Base-by-base conservation (phyloP, 2,888 invertebrate genomes). In the Syritta pipiens region DNA sequence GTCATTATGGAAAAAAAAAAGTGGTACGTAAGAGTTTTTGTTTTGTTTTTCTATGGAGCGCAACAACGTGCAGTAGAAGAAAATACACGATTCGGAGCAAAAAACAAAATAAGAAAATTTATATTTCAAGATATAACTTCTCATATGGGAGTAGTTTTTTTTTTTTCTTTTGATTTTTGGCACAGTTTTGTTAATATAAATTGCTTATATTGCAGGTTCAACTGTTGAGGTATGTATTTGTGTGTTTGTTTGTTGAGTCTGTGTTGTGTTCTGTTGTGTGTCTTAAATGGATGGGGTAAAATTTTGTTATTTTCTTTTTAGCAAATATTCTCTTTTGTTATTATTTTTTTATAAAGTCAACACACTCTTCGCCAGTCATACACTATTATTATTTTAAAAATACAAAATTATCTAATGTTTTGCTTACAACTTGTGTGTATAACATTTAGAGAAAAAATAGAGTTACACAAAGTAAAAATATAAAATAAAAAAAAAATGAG, bases 321-420 rank as follows among this genome's bases (percentile, higher is more conserved):
- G 65, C 71, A 72, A 60, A 72, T 53, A 20, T 67, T 51, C 24
- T 12, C 4, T 71, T 51, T 59, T 51, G 26, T 44, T 12, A 5
- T 19, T 32, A 28, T 49, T 26, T 53, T 46, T 62, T 42, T 48
- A 30, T 67, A 37, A 68, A 67, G 57, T 79, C 79, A 79, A 79
- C 79, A 79, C 79, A 79, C 79, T 79, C 79, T 79, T 79, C 79
- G 79, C 51, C 79, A 79, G 74, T 79, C 79, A 79, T 79, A 79
- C 79, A 79, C 74, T 79, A 74, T 68, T 67, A 72, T 74, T 67
- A 60, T 55, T 60, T 53, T 53, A n/a, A 72, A 74, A 67, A 67
- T 67, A 62, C 55, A 74, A 68, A 62, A 68, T 62, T 68, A 74
- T 79, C 77, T 68, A 79, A 79, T 72, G 67, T 74, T 74, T 65